Conservation (phyloP, 2,888 invertebrate genomes). For the Epistrophe eligans region DNA sequence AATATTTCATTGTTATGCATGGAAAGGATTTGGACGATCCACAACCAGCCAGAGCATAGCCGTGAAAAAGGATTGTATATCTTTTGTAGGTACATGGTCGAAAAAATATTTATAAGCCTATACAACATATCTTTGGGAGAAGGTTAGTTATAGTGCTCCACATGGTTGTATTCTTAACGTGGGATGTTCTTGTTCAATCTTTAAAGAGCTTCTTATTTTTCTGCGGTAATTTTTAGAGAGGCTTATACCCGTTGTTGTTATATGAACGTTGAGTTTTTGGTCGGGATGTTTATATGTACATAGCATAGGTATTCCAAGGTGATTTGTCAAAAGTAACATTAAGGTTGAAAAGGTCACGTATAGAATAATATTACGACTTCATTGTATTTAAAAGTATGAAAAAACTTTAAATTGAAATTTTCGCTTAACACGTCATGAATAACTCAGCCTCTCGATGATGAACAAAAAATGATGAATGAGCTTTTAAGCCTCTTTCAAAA, state of each 20-base stretch:
- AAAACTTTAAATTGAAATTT: slow-evolving; percentile 11
- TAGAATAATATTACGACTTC: neutral
- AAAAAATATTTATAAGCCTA: neutral
- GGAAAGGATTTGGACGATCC: slow-evolving; percentile 62
- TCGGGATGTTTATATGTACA: neutral
- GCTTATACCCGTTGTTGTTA: too few species aligned
- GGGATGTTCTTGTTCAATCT: neutral
- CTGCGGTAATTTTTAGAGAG: neutral
- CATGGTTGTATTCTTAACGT: neutral
- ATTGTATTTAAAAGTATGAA: neutral
- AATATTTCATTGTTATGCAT: slow-evolving; percentile 73
- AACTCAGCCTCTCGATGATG: neutral
- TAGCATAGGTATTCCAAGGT: neutral
- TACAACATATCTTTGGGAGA: neutral
- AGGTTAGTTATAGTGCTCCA: neutral
- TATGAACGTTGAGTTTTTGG: too few species aligned
- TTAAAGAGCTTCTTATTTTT: slow-evolving; percentile 1
- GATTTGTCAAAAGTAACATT: slow-evolving; percentile 19
- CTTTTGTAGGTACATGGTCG: slow-evolving; percentile 2
- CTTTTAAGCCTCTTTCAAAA: neutral
- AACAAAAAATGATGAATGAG: slow-evolving; percentile 2
- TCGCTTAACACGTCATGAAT: neutral
- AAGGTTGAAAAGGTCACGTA: slow-evolving; percentile 34
- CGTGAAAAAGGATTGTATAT: slow-evolving; percentile 21
- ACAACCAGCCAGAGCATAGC: slow-evolving; percentile 9